Evolutionary conservation across 2,113 vertebrate genomes (phyloP).

Genomic region (Rissa tridactyla): DNA sequence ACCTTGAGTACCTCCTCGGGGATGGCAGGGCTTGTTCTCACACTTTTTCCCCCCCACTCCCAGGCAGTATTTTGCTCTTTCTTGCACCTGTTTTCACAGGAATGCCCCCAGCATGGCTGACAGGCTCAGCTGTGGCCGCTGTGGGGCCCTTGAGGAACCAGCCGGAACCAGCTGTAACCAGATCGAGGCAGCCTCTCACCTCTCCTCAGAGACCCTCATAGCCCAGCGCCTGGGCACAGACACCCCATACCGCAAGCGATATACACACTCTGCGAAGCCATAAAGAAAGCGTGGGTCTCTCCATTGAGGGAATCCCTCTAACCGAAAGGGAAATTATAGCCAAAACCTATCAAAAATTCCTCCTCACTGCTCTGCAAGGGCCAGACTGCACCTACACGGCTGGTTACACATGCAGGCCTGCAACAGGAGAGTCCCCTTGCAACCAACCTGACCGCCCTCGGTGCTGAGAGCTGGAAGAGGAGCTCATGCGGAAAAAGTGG

Average conservation of each 20-base stretch:
- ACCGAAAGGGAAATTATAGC: not conserved
- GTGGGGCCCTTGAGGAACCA: accelerated
- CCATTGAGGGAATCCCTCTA: not conserved
- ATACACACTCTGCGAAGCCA: not conserved
- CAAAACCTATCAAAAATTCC: not conserved
- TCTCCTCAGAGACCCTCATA: not conserved
- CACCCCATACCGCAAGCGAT: accelerated
- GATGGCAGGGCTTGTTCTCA: not conserved
- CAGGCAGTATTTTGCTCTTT: not conserved
- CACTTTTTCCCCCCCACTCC: not conserved
- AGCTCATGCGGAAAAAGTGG: not conserved
- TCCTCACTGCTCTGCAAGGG: accelerated
- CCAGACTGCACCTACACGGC: not conserved
- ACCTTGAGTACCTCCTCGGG: too few species aligned
- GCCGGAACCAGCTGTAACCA: accelerated
- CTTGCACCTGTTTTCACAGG: not conserved
- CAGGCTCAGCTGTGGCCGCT: not conserved
- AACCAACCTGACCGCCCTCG: accelerated
- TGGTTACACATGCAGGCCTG: accelerated
- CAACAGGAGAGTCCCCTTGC: not conserved
- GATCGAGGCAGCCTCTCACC: not conserved
- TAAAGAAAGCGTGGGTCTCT: not conserved
- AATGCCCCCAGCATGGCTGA: accelerated
- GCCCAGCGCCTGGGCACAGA: accelerated
- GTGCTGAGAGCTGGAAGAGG: not conserved